Conservation (phyloP, 1,140 invertebrate genomes). For the Drosophila melanica region DNA sequence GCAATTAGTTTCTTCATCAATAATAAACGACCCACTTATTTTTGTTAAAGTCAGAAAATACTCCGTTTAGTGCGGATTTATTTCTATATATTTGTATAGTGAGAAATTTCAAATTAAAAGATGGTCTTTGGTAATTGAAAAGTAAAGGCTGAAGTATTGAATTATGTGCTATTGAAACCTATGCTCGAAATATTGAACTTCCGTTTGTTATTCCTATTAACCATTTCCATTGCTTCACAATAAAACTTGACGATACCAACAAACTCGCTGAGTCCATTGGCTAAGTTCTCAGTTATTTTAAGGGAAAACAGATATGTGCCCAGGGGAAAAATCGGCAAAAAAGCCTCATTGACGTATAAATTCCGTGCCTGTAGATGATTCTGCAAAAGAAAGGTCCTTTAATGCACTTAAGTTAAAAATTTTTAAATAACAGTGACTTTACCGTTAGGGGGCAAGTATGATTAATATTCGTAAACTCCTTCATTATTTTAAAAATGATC, state of each 20-base stretch:
- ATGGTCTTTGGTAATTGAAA: too few relatives aligned
- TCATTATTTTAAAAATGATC: background rate
- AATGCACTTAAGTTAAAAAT: too few relatives aligned
- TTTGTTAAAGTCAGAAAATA: too few relatives aligned
- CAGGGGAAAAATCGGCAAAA: slow-evolving; percentile 29
- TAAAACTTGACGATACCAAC: slow-evolving; percentile 31
- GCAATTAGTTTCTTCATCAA: too few relatives aligned
- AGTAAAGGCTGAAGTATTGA: too few relatives aligned
- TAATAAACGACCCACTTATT: too few relatives aligned
- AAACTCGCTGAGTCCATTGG: background rate
- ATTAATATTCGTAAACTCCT: background rate
- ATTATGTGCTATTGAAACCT: background rate
- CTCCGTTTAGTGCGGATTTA: too few relatives aligned
- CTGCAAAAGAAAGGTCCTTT: background rate
- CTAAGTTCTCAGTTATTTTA: slow-evolving; percentile 19
- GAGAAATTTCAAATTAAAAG: too few relatives aligned
- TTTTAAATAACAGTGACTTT: slow-evolving; percentile 1
- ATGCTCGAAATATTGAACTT: background rate
- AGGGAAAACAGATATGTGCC: slow-evolving; percentile 29
- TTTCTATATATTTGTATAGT: too few relatives aligned
- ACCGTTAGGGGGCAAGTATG: slow-evolving; percentile 42
- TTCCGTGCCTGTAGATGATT: slow-evolving; percentile 32
- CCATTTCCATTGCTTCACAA: slow-evolving; percentile 16
- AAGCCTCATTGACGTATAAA: slow-evolving; percentile 15
- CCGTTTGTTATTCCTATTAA: slow-evolving; percentile 3